Evolutionary conservation across 2,888 invertebrate genomes (phyloP), one percentile per base, ranked within the genome.

Genomic region (Cloeon dipterum): DNA sequence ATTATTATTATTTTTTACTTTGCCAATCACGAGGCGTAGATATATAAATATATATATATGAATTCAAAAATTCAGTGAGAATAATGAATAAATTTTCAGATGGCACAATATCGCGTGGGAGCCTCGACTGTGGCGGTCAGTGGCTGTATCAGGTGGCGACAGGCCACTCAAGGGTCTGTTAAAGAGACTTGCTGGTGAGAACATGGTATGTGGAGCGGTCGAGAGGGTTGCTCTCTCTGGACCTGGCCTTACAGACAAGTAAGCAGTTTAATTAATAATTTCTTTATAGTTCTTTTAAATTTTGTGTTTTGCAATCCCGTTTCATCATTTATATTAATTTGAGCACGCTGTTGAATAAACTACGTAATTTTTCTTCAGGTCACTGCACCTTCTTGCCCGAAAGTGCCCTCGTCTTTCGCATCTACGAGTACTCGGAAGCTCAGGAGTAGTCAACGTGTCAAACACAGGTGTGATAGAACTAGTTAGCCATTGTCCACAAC

Each of bases 331-430:
- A n/a, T n/a, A n/a, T n/a, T n/a, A n/a, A n/a, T n/a, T n/a, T n/a
- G n/a, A n/a, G n/a, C n/a, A n/a, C n/a, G n/a, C n/a, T n/a, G n/a
- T n/a, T n/a, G n/a, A n/a, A n/a, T n/a, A n/a, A n/a, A n/a, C n/a
- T n/a, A n/a, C n/a, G n/a, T n/a, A n/a, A n/a, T n/a, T n/a, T n/a
- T n/a, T 21, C 10, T 29, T 83, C 51, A 71, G 73, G 40, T 82
- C 83, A 13, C 62, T 86, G 10, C 67, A 74, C 47, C 57, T 78
- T 33, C 57, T 86, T 21, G 76, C 79, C 1, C 66, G 78, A 32
- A 65, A 78, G 33, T 86, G 85, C 56, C 75, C 83, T 1, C 78
- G 81, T 52, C 58, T 88, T 39, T 74, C 79, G 4, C 78, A 79
- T 49, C 58, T 88, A 37, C 81, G 83, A 42, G 61, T 85, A 36